Evolutionary conservation across 2,888 invertebrate genomes (phyloP).

Genomic region (Entomobrya multifasciata): DNA sequence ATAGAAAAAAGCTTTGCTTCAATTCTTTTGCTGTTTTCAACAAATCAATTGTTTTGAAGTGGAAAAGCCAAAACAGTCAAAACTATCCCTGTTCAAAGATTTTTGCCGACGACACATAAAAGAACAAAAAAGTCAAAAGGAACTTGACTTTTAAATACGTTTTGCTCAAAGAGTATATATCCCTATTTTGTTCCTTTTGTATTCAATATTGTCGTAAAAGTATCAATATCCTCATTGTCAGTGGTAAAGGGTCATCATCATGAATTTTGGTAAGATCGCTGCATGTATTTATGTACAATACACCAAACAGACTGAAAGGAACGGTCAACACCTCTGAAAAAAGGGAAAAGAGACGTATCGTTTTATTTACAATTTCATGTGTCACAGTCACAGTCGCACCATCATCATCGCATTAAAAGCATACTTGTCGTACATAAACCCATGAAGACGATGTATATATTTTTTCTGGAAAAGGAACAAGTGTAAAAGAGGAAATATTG

Average conservation of each 20-base stretch:
- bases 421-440: no score
- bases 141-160: not conserved
- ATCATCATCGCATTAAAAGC: not conserved
- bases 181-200: constrained; percentile 31
- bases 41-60: constrained; percentile 55
- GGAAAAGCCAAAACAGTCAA: constrained; percentile 70
- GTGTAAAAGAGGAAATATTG: constrained; percentile 32
- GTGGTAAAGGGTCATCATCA: constrained; percentile 72
- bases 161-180: not conserved
- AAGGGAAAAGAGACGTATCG: not conserved
- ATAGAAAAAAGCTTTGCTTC: no score
- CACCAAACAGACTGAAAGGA: constrained; percentile 20
- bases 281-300: constrained; percentile 31
- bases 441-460: not conserved
- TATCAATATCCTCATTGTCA: constrained; percentile 68
- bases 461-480: not conserved
- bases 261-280: constrained; percentile 54
- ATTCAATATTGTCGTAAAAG: constrained; percentile 60
- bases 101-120: constrained; percentile 60
- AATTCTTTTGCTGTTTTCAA: constrained; percentile 38
- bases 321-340: not conserved
- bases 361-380: not conserved
- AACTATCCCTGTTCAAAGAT: constrained; percentile 58
- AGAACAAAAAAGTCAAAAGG: constrained; percentile 15
- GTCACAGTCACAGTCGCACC: not conserved